Evolutionary conservation across 2,113 vertebrate genomes (phyloP).

Genomic region (Ivindomyrus marchei): DNA sequence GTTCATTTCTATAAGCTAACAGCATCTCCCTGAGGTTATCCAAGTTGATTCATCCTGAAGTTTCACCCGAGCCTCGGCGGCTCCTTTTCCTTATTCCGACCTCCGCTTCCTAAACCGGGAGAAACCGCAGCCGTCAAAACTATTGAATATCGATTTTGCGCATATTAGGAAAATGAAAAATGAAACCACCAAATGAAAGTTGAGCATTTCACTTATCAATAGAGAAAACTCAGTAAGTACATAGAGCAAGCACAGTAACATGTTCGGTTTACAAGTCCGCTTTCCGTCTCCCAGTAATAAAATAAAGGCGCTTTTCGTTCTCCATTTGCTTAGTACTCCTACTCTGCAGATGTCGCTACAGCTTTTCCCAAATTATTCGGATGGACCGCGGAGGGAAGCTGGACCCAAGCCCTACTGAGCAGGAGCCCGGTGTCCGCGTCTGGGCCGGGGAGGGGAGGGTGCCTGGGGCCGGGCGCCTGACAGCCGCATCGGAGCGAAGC

Average conservation of each 20-base stretch:
- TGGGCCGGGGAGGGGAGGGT: not conserved
- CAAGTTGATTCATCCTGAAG: not conserved
- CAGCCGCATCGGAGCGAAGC: not conserved
- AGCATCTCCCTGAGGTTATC: not conserved
- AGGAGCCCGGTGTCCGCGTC: not conserved
- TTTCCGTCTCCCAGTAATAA: not conserved
- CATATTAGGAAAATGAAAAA: not conserved
- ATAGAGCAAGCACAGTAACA: not conserved
- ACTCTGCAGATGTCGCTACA: conserved; percentile 37
- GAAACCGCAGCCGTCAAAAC: not conserved
- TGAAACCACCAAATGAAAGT: not conserved
- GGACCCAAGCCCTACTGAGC: not conserved
- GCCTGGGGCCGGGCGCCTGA: not conserved
- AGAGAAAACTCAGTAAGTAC: not conserved
- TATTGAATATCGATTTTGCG: not conserved
- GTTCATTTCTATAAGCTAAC: not conserved
- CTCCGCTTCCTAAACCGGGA: not conserved
- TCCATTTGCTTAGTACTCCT: conserved; percentile 29
- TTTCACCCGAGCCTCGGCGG: not conserved
- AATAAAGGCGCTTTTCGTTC: not conserved
- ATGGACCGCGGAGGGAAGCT: conserved; percentile 11
- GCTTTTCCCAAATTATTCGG: conserved; percentile 56
- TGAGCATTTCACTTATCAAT: not conserved
- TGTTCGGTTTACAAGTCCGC: not conserved
- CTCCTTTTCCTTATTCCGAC: not conserved